Conservation (phyloP, 2,113 vertebrate genomes). For the Ctenodactylus gundi region DNA sequence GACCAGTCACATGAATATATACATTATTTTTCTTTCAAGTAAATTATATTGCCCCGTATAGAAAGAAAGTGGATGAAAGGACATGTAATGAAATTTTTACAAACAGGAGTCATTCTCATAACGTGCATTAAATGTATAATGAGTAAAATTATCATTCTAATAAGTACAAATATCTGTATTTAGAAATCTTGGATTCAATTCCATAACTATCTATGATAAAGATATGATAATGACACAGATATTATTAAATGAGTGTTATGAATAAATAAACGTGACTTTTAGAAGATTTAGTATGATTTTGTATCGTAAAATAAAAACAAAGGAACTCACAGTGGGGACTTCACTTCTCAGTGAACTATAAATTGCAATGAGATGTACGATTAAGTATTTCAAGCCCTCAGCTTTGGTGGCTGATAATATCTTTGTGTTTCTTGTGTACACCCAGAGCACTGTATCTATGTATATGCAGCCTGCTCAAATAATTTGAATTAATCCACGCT, state of each 20-base stretch:
- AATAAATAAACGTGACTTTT: conserved; percentile 4
- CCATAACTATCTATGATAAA: neutral
- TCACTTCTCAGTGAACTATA: conserved; percentile 29
- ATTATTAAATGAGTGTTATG: neutral
- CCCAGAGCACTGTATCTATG: neutral
- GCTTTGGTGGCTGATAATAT: neutral
- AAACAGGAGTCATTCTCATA: neutral
- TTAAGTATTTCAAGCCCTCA: neutral
- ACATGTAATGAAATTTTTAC: neutral
- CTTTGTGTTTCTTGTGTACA: conserved; percentile 34
- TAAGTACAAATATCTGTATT: neutral
- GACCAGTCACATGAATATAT: neutral
- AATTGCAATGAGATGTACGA: neutral
- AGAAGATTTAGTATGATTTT: conserved; percentile 32
- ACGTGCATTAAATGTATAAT: neutral
- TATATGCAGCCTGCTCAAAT: neutral
- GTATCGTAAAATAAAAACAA: conserved; percentile 42
- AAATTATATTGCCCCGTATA: neutral
- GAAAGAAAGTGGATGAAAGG: neutral
- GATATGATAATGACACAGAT: too few relatives aligned
- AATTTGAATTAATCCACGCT: conserved; percentile 31
- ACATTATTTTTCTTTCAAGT: neutral
- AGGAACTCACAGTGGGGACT: neutral
- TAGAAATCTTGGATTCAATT: neutral
- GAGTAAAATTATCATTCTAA: neutral